Evolutionary conservation across 2,888 invertebrate genomes (phyloP).

Genomic region (Norana najaformis): DNA sequence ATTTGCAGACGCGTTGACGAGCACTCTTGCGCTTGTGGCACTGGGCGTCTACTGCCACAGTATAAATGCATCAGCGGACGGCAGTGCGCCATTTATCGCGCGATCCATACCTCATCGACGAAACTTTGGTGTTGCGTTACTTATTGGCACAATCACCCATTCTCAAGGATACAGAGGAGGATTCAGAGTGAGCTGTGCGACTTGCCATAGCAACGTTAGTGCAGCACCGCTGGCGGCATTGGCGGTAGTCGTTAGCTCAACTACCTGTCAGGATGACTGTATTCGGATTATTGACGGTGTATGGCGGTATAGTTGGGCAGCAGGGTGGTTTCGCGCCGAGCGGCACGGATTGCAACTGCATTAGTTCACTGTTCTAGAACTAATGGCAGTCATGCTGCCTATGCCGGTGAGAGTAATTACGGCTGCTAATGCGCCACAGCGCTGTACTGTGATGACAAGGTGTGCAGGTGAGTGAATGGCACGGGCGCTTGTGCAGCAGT

Average conservation of each 20-base stretch:
- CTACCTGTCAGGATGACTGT: background rate
- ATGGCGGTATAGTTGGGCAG: background rate
- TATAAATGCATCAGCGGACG: background rate
- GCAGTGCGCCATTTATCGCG: background rate
- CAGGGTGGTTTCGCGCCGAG: background rate
- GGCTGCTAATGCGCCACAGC: background rate
- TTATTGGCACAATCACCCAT: background rate
- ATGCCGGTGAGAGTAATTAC: background rate
- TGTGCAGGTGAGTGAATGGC: background rate
- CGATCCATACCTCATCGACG: constrained; percentile 5
- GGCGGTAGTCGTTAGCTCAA: background rate
- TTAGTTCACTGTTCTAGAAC: background rate
- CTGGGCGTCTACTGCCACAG: no score
- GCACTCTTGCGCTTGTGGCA: no score
- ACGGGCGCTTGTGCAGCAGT: background rate
- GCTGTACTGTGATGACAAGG: background rate
- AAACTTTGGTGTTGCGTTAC: background rate
- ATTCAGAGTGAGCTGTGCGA: background rate
- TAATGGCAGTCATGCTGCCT: background rate
- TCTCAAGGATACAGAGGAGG: background rate
- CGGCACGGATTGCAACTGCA: constrained; percentile 5
- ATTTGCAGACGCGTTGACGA: background rate
- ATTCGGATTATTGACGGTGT: background rate
- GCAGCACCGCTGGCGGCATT: background rate
- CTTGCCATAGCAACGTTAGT: background rate